phyloP scores from a whole-genome alignment of 2,797 vertebrate species.

The Podarcis lilfordi region DNA sequence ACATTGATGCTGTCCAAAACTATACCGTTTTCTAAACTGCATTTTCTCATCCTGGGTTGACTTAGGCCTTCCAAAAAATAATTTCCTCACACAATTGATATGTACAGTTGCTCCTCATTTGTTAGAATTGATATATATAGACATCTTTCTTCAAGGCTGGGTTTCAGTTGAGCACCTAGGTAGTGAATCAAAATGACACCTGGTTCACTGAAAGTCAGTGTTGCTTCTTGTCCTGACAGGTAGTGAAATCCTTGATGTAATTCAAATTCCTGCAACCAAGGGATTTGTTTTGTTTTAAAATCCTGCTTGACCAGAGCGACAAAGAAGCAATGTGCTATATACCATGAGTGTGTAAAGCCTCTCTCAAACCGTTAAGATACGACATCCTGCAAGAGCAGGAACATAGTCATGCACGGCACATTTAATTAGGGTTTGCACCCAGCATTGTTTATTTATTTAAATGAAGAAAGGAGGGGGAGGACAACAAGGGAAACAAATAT shows the following conservation, averaged over 20 bases:
- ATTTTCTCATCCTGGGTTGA: not conserved
- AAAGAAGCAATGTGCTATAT: not conserved
- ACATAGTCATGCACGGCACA: too few species aligned
- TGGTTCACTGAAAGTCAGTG: not conserved
- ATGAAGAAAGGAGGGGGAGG: too few species aligned
- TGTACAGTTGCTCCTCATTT: not conserved
- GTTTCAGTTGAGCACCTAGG: not conserved
- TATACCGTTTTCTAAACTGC: not conserved
- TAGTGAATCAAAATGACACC: constrained; percentile 1
- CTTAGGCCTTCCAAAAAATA: not conserved
- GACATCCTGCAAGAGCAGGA: not conserved
- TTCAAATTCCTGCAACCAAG: not conserved
- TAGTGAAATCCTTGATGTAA: not conserved
- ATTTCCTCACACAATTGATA: not conserved
- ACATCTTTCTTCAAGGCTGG: not conserved
- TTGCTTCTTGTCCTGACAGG: not conserved
- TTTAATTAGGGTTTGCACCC: too few species aligned
- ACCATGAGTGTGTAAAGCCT: not conserved
- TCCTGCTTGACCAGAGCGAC: not conserved
- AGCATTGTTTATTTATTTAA: too few species aligned
- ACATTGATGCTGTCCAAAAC: not conserved
- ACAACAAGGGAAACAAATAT: too few species aligned
- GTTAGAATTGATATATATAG: not conserved
- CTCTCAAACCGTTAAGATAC: not conserved
- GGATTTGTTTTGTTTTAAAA: constrained; percentile 1